phyloP scores from a whole-genome alignment of 2,797 vertebrate species.

The Ficedula albicollis region DNA sequence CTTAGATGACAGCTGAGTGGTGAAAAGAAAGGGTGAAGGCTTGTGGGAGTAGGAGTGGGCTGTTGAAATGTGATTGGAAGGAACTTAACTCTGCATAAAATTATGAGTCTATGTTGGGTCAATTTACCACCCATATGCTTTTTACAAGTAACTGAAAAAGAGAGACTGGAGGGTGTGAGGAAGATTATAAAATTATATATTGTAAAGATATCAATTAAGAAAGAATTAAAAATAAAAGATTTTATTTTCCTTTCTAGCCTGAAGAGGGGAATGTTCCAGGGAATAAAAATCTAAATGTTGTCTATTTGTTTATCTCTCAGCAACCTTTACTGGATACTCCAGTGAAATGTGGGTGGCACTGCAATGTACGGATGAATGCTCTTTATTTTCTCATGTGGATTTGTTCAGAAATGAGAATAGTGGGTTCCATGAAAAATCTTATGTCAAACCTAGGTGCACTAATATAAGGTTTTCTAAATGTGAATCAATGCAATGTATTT shows the following conservation, averaged over 20 bases:
- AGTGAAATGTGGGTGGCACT: neutral
- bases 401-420: neutral
- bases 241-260: neutral
- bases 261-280: neutral
- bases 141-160: neutral
- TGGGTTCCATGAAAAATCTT: neutral
- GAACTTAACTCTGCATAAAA: neutral
- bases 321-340: neutral
- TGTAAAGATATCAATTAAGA: neutral
- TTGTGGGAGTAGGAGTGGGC: neutral
- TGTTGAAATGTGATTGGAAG: neutral
- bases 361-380: neutral
- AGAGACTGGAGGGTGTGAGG: accelerated
- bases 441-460: neutral
- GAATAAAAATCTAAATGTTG: neutral
- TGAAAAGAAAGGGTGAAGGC: neutral
- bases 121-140: neutral
- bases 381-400: neutral
- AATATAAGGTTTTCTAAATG: neutral
- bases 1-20: neutral
- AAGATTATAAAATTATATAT: neutral
- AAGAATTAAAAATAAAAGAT: neutral
- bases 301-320: neutral
- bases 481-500: accelerated
- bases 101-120: neutral